These are phyloP conservation scores for Triops longicaudatus DNA, from an alignment of 1,140 invertebrate genomes.

Conservation along the genomic window DNA sequence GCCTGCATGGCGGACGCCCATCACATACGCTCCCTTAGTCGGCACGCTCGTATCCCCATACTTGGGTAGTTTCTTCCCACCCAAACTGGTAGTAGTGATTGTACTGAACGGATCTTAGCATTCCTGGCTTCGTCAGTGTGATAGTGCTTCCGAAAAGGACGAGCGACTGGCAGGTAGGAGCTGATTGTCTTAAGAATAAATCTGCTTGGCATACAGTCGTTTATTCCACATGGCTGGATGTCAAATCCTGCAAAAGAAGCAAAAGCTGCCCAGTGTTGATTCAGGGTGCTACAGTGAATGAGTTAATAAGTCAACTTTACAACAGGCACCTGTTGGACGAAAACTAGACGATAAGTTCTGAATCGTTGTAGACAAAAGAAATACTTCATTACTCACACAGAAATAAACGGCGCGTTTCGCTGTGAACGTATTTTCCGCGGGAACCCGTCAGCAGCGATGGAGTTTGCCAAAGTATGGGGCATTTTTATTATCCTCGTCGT, in stretches of 20 bases:
- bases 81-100: neutral
- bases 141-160: neutral
- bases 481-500: neutral
- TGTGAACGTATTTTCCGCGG: neutral
- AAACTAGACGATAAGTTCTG: neutral
- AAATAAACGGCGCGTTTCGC: neutral
- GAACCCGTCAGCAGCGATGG: neutral
- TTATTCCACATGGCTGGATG: neutral
- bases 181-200: neutral
- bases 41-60: neutral
- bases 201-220: neutral
- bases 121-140: neutral
- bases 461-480: neutral
- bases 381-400: neutral
- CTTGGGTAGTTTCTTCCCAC: neutral
- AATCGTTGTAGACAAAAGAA: neutral
- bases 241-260: neutral
- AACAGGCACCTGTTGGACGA: neutral
- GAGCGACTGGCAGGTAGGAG: neutral
- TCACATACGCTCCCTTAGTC: neutral
- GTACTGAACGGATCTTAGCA: neutral
- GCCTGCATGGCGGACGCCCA: conserved; percentile 3
- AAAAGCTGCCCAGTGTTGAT: neutral
- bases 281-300: neutral
- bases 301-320: neutral